Percentiles rank a stretch among this genome's conserved stretches.
These are phyloP conservation scores for Amaurobius ferox DNA, from an alignment of 2,888 invertebrate genomes.

Conservation along the genomic window DNA sequence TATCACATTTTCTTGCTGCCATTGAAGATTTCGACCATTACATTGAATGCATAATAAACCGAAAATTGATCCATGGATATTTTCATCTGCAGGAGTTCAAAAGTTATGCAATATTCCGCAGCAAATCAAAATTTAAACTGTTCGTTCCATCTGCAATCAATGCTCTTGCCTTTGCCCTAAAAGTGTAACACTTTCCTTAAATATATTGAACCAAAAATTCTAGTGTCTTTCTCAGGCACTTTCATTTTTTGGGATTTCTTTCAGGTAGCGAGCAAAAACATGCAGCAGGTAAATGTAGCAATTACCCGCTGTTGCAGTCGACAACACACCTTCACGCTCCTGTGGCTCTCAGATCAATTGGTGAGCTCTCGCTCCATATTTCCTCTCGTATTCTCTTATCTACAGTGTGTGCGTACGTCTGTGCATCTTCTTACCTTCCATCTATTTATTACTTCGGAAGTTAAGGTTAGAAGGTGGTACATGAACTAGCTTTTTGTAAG, in stretches of 20 bases:
- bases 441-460: constrained; percentile 27
- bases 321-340: constrained; percentile 36
- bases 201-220: too few relatives aligned
- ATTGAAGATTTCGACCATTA: too few relatives aligned
- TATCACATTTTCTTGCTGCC: too few relatives aligned
- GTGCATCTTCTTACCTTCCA: neutral
- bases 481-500: neutral
- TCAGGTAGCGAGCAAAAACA: neutral
- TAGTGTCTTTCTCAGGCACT: too few relatives aligned
- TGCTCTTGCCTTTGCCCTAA: too few relatives aligned
- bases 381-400: constrained; percentile 13
- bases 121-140: too few relatives aligned
- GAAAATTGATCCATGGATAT: too few relatives aligned
- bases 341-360: constrained; percentile 46
- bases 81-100: too few relatives aligned
- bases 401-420: neutral
- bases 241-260: neutral
- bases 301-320: constrained; percentile 24
- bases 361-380: neutral
- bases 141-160: too few relatives aligned
- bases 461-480: constrained; percentile 41
- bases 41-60: too few relatives aligned
- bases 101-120: too few relatives aligned
- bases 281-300: constrained; percentile 12
- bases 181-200: too few relatives aligned